These are phyloP conservation scores for Drosophila elegans DNA, from an alignment of 1,140 invertebrate genomes.

Conservation along the genomic window DNA sequence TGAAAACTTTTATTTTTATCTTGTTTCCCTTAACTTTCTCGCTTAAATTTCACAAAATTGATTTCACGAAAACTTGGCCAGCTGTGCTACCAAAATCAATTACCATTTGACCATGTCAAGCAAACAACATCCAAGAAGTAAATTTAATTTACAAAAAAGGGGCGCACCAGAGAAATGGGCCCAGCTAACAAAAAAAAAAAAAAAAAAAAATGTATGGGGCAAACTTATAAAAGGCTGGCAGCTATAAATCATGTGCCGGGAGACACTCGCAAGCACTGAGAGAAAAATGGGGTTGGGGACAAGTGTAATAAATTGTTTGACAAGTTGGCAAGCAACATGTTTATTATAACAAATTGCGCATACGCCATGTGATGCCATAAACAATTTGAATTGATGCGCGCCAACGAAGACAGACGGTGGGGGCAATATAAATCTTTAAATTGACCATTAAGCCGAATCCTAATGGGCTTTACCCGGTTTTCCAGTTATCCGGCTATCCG, in stretches of 20 bases:
- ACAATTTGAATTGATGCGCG: constrained; percentile 69
- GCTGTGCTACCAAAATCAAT: constrained; percentile 23
- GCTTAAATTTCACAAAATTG: not conserved
- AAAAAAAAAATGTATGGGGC: constrained; percentile 6
- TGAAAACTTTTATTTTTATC: no score
- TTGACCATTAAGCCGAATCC: constrained; percentile 43
- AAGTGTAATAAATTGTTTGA: constrained; percentile 78
- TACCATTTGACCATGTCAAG: constrained; percentile 39
- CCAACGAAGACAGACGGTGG: constrained; percentile 5
- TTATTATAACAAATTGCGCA: constrained; percentile 81
- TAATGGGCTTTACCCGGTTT: constrained; percentile 14
- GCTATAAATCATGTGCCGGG: constrained; percentile 65
- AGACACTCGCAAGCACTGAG: constrained; percentile 11
- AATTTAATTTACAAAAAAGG: constrained; percentile 56
- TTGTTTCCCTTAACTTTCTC: not conserved
- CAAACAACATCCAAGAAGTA: constrained; percentile 36
- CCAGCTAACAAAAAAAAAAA: not conserved
- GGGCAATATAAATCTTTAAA: constrained; percentile 65
- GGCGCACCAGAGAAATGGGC: constrained; percentile 3
- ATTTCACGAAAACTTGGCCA: not conserved
- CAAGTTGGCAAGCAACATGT: constrained; percentile 80
- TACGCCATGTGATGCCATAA: constrained; percentile 75
- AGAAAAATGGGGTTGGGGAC: constrained; percentile 30
- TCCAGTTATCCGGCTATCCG: not conserved
- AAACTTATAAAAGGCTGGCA: constrained; percentile 61